Conservation (phyloP, 2,888 invertebrate species). For the Ornithoptera priamus region DNA sequence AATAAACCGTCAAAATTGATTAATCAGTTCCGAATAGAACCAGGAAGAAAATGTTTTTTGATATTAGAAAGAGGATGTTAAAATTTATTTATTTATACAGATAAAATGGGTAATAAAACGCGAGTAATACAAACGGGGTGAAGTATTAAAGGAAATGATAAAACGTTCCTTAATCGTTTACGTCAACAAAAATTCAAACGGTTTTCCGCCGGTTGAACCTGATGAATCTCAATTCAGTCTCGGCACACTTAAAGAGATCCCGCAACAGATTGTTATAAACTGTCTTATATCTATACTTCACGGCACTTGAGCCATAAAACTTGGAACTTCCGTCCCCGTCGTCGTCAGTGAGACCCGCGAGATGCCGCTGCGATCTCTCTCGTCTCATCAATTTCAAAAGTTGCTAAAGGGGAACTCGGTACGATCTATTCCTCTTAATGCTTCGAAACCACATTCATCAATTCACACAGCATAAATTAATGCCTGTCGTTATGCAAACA, state of each 20-base stretch:
- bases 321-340: slow-evolving; percentile 46
- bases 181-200: not conserved
- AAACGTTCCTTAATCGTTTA: not conserved
- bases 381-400: slow-evolving; percentile 58
- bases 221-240: slow-evolving; percentile 38
- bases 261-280: slow-evolving; percentile 46
- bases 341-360: slow-evolving; percentile 38
- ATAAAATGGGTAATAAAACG: no score
- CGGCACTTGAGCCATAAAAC: slow-evolving; percentile 46
- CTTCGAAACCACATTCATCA: slow-evolving; percentile 31
- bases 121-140: no score
- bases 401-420: slow-evolving; percentile 33
- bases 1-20: no score
- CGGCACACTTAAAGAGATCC: slow-evolving; percentile 34
- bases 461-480: slow-evolving; percentile 31
- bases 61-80: no score
- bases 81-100: no score
- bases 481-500: slow-evolving; percentile 30
- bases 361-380: slow-evolving; percentile 46
- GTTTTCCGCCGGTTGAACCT: slow-evolving; percentile 18
- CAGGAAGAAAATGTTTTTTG: no score
- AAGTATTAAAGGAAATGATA: not conserved
- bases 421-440: slow-evolving; percentile 33
- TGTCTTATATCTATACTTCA: slow-evolving; percentile 40
- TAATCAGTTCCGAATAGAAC: no score